Evolutionary conservation across 1,140 invertebrate genomes (phyloP), one percentile per base, ranked within the genome.

Genomic region (Drosophila kepulauana): DNA sequence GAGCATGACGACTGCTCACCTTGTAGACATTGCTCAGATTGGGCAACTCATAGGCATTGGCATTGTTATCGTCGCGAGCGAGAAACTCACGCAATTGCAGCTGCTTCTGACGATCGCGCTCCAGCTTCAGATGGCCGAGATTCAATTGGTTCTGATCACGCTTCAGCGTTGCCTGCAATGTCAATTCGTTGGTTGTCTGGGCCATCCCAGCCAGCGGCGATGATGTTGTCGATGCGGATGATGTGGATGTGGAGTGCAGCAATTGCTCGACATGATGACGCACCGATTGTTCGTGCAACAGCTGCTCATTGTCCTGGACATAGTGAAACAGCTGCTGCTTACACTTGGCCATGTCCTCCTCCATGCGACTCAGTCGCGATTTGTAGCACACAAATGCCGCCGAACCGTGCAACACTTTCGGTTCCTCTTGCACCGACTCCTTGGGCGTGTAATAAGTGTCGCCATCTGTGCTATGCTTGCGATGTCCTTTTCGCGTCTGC

Each of bases 331-430:
- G 49, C 57, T 84, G 77, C 7, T 52, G 66, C 74, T 88, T 88
- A 62, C 84, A 87, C 43, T 88, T 84, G 56, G 56, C 77, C 84
- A 87, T 88, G 43, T 87, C 79, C 11, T 56, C 45, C 73, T 87
- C 79, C 33, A 87, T 70, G 8, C 73, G 45, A 1, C 3, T 25
- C 2, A 87, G 61, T 1, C 73, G 66, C 3, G 67, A 38, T 16
- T 72, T 76, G 52, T 82, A 82, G 69, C 84, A 87, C 2, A 62
- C n/a, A 13, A 58, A 71, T 1, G 54, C 33, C 0, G 63, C 49
- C n/a, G 41, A 43, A 6, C 41, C 41, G n/a, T 43, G 41, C 41
- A 4, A 3, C 3, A 3, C 35, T 3, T 38, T 11, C 41, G 5
- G n/a, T 7, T 43, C 38, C n/a, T 33, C n/a, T 1, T 45, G 69